Evolutionary conservation across 2,113 vertebrate genomes (phyloP).

Genomic region (Tachycineta bicolor): DNA sequence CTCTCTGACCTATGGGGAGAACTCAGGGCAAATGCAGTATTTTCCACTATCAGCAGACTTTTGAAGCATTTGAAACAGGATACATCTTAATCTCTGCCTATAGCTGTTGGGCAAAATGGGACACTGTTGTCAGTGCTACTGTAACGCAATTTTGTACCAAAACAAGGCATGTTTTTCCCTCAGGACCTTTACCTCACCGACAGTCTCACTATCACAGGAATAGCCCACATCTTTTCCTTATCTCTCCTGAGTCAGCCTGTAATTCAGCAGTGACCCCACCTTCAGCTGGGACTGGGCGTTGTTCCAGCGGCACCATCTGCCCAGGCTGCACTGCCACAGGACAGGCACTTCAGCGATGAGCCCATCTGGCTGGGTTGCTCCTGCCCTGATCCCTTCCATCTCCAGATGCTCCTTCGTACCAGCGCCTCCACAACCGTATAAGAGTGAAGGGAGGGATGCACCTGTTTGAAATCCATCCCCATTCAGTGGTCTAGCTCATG

Average conservation of each 20-base stretch:
- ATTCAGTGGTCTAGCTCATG: neutral
- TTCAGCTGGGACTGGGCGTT: neutral
- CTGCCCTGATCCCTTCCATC: neutral
- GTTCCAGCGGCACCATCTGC: neutral
- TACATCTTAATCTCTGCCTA: neutral
- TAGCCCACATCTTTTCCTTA: neutral
- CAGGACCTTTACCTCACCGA: constrained; percentile 6
- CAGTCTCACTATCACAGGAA: neutral
- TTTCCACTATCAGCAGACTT: neutral
- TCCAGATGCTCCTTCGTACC: neutral
- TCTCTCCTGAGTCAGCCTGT: neutral
- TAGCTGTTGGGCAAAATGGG: neutral
- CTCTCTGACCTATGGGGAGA: neutral
- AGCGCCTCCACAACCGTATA: fast-evolving
- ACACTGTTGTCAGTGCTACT: neutral
- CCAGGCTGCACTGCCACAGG: neutral
- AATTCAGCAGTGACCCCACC: neutral
- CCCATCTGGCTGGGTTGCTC: fast-evolving
- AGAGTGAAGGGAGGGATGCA: neutral
- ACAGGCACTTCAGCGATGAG: neutral
- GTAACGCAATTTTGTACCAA: neutral
- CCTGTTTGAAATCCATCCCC: neutral
- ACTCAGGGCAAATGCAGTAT: neutral
- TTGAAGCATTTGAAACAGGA: neutral
- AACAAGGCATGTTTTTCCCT: neutral